Evolutionary conservation across 2,888 invertebrate genomes (phyloP), one percentile per base, ranked within the genome.

Genomic region (Conistra vaccinii): DNA sequence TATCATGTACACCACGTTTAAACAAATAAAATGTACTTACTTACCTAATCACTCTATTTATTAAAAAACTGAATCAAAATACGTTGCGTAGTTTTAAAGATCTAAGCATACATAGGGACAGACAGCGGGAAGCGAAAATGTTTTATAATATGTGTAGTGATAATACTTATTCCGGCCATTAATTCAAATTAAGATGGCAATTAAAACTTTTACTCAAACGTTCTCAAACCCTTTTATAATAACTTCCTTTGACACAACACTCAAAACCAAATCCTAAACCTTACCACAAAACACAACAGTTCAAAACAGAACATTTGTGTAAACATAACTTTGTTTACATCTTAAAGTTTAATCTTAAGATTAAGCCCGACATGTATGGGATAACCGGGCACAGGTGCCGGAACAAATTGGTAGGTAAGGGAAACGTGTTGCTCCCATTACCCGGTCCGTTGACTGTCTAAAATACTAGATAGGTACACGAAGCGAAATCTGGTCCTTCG

Each of bases 341-440:
- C 83, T 88, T 86, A 81, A 78, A 88, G 87, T 87, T 88, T 88
- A 87, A 88, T 87, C 87, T 87, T 85, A 78, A 87, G 88, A 87
- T 87, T 85, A 87, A 83, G 63, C 79, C 17, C 79, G 81, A 88
- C 85, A 81, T 83, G 85, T 86, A 81, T 85, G 85, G 82, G 73
- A 86, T 87, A 86, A 72, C 81, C 76, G 72, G 76, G 71, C 90
- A 82, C 92, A 92, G 92, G 92, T 92, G 92, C 86, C 81, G 81
- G 84, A 81, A 85, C 86, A 90, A 91, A 92, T 91, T 91, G 91
- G 88, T 85, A 80, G 75, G 77, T 76, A 69, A 51, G 75, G 39
- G 78, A 51, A 76, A 78, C 82, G 66, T 83, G 80, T 79, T 78
- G 80, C 60, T 74, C 69, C 73, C 77, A 87, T 88, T 87, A 88